Evolutionary conservation across 2,888 invertebrate genomes (phyloP).

Genomic region (Anagyrus pseudococci): DNA sequence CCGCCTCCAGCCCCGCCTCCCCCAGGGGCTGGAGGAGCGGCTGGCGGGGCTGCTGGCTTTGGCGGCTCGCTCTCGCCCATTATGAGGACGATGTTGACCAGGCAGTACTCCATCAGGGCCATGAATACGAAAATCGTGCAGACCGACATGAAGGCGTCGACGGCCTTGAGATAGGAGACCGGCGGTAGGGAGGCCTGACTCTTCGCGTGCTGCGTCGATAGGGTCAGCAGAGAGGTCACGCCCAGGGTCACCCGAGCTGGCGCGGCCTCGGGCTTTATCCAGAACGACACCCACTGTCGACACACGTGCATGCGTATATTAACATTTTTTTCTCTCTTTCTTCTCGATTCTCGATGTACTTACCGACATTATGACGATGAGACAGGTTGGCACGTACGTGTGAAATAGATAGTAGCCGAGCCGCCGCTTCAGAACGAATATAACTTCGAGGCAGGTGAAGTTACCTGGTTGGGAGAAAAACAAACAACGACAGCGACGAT

Average conservation of each 20-base stretch:
- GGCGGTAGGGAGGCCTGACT: slow-evolving; percentile 92
- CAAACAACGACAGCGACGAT: slow-evolving; percentile 15
- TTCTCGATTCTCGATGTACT: slow-evolving; percentile 57
- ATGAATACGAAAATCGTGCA: slow-evolving; percentile 93
- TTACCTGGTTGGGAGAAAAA: slow-evolving; percentile 74
- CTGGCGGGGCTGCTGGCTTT: slow-evolving; percentile 63
- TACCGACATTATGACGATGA: slow-evolving; percentile 94
- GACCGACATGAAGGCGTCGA: slow-evolving; percentile 92
- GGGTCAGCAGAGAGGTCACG: slow-evolving; percentile 86
- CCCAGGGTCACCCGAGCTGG: slow-evolving; percentile 92
- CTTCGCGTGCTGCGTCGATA: slow-evolving; percentile 92
- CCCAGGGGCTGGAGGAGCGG: slow-evolving; percentile 69
- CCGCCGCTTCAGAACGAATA: slow-evolving; percentile 86
- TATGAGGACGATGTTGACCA: slow-evolving; percentile 81
- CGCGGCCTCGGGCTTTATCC: slow-evolving; percentile 94
- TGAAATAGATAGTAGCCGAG: slow-evolving; percentile 92
- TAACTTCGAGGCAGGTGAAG: slow-evolving; percentile 90
- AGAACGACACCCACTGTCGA: slow-evolving; percentile 87
- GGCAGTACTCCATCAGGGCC: slow-evolving; percentile 92
- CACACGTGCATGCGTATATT: too few species aligned
- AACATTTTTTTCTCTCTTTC: neutral
- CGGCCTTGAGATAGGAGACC: slow-evolving; percentile 91
- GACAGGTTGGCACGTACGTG: slow-evolving; percentile 91
- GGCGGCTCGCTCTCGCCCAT: slow-evolving; percentile 68
- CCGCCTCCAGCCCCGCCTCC: slow-evolving; percentile 60